A percentile compares a stretch with the other conserved stretches of the same genome.
phyloP scores from a whole-genome alignment of 2,797 vertebrate species.

The Amphiprion clarkii region DNA sequence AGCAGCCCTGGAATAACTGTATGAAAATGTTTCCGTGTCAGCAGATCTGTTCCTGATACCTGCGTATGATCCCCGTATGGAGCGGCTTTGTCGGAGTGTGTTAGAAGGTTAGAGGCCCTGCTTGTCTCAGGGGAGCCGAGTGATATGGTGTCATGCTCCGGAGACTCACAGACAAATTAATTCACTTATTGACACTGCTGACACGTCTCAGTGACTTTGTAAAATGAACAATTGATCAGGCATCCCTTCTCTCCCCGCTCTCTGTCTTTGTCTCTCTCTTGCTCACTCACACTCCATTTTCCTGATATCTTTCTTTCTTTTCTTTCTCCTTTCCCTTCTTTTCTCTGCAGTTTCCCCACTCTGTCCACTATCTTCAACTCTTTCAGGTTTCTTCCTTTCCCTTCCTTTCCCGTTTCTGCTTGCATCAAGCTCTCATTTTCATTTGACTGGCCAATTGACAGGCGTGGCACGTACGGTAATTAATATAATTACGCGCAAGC shows the following conservation, averaged over 20 bases:
- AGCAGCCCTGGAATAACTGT: slow-evolving; percentile 15
- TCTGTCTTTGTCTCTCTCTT: slow-evolving; percentile 24
- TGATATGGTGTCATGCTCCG: slow-evolving; percentile 84
- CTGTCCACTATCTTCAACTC: slow-evolving; percentile 18
- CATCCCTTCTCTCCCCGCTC: slow-evolving; percentile 65
- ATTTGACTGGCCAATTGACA: slow-evolving; percentile 78
- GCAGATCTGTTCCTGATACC: slow-evolving; percentile 34
- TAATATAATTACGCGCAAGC: slow-evolving; percentile 88
- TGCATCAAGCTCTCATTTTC: slow-evolving; percentile 13
- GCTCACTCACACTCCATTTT: slow-evolving; percentile 32
- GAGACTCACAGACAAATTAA: slow-evolving; percentile 87
- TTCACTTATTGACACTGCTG: slow-evolving; percentile 92
- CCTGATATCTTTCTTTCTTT: slow-evolving; percentile 37
- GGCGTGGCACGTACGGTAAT: slow-evolving; percentile 88
- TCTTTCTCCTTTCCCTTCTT: slow-evolving; percentile 21
- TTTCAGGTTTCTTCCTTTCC: not conserved
- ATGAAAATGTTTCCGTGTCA: slow-evolving; percentile 39
- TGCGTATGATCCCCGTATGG: slow-evolving; percentile 37
- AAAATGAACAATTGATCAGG: slow-evolving; percentile 97
- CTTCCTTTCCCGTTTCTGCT: slow-evolving; percentile 12
- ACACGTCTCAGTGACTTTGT: slow-evolving; percentile 91
- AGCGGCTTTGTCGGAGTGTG: slow-evolving; percentile 37
- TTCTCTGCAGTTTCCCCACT: not conserved
- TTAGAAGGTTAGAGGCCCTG: slow-evolving; percentile 67
- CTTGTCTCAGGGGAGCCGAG: slow-evolving; percentile 72